Evolutionary conservation across 1,140 invertebrate species (phyloP), one percentile per base, ranked within the genome.

Genomic region (Camponotus floridanus): DNA sequence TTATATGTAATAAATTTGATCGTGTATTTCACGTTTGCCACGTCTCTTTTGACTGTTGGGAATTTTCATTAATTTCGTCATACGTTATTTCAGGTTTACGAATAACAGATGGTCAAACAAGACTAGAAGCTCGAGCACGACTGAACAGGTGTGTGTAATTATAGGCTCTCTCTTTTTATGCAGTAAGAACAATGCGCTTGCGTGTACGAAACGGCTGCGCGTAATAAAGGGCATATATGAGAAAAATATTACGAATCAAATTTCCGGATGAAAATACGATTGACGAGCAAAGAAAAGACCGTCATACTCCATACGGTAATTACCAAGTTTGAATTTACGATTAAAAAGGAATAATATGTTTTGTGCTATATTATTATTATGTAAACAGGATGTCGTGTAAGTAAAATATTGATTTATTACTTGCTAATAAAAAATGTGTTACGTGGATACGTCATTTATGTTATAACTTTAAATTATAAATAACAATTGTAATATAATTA

Each of bases 191-290:
- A 31, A 11, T 36, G 73, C 73, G 73, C 73, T 85, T 78, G 73
- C 73, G 73, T 85, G 61, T 36, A 55, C 18, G 4, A 78, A 85
- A 78, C 59, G 21, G 55, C 62, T 55, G 61, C 73, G 59, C 33
- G 48, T 76, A 78, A 65, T 78, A 9, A 67, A 3, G 26, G 45
- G 15, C n/a, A 5, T 36, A 26, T 11, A 13, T 4, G 8, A 36
- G 59, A 64, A 64, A 65, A 13, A 21, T n/a, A 15, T 78, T 18
- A 15, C 26, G n/a, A 64, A n/a, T 13, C 5, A 57, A 39, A 74
- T 57, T 62, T 13, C 55, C 7, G 26, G 13, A 48, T 21, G 59
- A 74, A 61, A 8, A n/a, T 8, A 33, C 26, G 13, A 7, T n/a
- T 36, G 21, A 26, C 26, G 26, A n/a, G 9, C 7, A 26, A 42